Percentiles rank a stretch among this genome's conserved stretches.
phyloP scores from a whole-genome alignment of 1,140 invertebrate genomes.

The Hyles vespertilio region DNA sequence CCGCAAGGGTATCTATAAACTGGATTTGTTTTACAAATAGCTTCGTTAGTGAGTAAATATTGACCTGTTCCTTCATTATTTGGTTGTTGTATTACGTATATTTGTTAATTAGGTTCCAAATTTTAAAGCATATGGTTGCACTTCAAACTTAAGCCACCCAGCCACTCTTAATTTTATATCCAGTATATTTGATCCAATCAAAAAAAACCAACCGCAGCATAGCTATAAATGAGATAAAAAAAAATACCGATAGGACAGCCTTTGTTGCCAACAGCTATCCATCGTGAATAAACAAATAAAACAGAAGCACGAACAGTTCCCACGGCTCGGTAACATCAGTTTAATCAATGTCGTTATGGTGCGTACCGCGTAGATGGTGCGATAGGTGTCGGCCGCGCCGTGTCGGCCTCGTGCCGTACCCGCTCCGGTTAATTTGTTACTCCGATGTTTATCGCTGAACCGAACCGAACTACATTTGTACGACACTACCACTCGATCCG shows the following conservation, averaged over 20 bases:
- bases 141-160: too few relatives aligned
- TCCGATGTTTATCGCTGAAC: slow-evolving; percentile 43
- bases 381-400: slow-evolving; percentile 25
- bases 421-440: slow-evolving; percentile 52
- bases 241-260: background rate
- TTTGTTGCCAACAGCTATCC: background rate
- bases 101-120: too few relatives aligned
- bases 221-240: too few relatives aligned
- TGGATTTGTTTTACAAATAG: too few relatives aligned
- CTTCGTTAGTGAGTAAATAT: too few relatives aligned
- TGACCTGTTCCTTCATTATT: too few relatives aligned
- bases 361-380: slow-evolving; percentile 37
- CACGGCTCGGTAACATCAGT: slow-evolving; percentile 20
- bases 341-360: slow-evolving; percentile 44
- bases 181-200: too few relatives aligned
- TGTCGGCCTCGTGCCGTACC: slow-evolving; percentile 8
- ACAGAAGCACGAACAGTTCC: slow-evolving; percentile 14
- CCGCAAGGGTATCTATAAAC: background rate
- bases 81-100: too few relatives aligned
- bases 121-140: too few relatives aligned
- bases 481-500: slow-evolving; percentile 30
- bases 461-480: slow-evolving; percentile 27
- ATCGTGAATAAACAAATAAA: background rate
- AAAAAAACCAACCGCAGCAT: too few relatives aligned
- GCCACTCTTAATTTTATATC: too few relatives aligned